Base-by-base conservation (phyloP, 1,140 invertebrate species). In the Myzus persicae region DNA sequence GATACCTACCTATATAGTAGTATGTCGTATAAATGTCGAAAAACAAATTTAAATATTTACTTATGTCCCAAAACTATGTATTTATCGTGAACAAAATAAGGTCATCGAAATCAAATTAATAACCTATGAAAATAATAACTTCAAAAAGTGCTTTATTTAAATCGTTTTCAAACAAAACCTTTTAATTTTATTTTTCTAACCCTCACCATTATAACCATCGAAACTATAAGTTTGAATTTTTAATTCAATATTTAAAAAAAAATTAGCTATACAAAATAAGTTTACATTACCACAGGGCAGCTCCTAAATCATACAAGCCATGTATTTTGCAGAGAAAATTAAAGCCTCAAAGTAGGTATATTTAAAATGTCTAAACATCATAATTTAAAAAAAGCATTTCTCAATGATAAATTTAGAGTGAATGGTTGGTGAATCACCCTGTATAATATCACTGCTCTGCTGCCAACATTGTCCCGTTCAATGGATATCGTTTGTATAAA, bases 401-500 rank as follows among this genome's bases (percentile, higher is more conserved):
- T 76, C 14, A 76, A 76, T 76, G 0, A 6, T n/a, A n/a, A 6
- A n/a, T 76, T 0, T n/a, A 51, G 14, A n/a, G 3, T n/a, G 59
- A n/a, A 14, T 18, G 14, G 14, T 59, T 59, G 24, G 54, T 76
- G 31, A 76, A 76, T 76, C n/a, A 36, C n/a, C 1, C 59, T 76
- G n/a, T 76, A 76, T 76, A 14, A n/a, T 51, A 51, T 51, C 4
- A 51, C 48, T 51, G 20, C 48, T 24, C 6, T 51, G 48, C 48
- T 14, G 31, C 26, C 31, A 67, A n/a, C n/a, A n/a, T n/a, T n/a
- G 59, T n/a, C 4, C 0, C 22, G 2, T 82, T 82, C 38, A 40
- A 82, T 82, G 36, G 26, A 84, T 81, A 51, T 91, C 18, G n/a
- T 84, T 92, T 48, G 40, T 48, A 92, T 36, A 92, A 92, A 92